phyloP scores from a whole-genome alignment of 2,797 vertebrate species.

The Rhinella marina region DNA sequence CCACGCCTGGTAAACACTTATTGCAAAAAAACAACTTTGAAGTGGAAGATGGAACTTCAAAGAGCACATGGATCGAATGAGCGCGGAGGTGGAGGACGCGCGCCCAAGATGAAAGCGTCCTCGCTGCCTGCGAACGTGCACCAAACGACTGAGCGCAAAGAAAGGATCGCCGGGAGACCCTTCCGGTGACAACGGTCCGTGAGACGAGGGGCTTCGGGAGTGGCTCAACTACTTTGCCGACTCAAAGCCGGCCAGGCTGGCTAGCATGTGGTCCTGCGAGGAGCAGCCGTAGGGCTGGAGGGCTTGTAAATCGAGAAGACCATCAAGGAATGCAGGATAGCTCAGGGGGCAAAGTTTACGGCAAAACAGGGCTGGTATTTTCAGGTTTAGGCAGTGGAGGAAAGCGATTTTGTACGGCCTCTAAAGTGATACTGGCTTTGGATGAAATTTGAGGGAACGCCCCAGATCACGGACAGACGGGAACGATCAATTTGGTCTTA shows the following conservation, averaged over 20 bases:
- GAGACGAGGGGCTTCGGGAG: not conserved
- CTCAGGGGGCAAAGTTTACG: not conserved
- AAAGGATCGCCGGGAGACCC: not conserved
- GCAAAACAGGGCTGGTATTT: not conserved
- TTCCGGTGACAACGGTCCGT: too few relatives aligned
- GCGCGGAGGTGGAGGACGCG: not conserved
- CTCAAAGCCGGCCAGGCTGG: not conserved
- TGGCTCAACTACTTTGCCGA: not conserved
- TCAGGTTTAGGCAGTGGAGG: not conserved
- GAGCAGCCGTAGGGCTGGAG: not conserved
- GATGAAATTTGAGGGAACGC: not conserved
- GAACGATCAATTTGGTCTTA: too few relatives aligned
- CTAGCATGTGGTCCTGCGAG: not conserved
- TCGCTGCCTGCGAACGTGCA: not conserved
- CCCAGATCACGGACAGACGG: too few relatives aligned
- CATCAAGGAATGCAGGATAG: conserved; percentile 9
- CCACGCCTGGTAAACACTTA: not conserved
- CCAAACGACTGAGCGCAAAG: not conserved
- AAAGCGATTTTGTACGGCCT: too few relatives aligned
- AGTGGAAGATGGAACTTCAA: not conserved
- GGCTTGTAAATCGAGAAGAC: not conserved
- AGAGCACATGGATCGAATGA: conserved; percentile 13
- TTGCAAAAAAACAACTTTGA: not conserved
- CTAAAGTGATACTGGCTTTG: too few relatives aligned
- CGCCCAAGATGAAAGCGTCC: not conserved